Conservation (phyloP, 2,113 vertebrate genomes). For the Pelobates fuscus region DNA sequence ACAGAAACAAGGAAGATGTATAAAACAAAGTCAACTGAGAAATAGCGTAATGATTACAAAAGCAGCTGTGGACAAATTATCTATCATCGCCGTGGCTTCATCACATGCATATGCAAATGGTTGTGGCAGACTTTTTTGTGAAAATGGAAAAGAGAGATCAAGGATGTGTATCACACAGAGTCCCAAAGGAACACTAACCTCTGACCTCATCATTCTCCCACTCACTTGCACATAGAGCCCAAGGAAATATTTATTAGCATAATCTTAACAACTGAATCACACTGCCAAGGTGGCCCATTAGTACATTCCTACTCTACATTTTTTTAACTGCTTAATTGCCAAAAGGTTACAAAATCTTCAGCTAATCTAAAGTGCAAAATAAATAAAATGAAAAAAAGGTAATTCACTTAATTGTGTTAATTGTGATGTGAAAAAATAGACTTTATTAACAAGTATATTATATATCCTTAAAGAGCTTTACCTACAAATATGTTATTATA, state of each 20-base stretch:
- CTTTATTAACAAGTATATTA: no score
- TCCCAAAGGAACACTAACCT: constrained; percentile 28
- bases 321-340: no score
- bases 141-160: constrained; percentile 19
- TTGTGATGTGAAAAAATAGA: no score
- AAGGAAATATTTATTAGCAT: constrained; percentile 45
- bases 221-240: not conserved
- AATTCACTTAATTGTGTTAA: no score
- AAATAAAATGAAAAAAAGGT: no score
- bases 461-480: no score
- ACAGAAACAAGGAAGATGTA: not conserved
- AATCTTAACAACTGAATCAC: constrained; percentile 33
- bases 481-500: no score
- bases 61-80: constrained; percentile 18
- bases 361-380: no score
- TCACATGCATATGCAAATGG: not conserved
- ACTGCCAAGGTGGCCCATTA: constrained; percentile 8
- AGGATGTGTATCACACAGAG: constrained; percentile 2
- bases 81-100: accelerated
- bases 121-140: constrained; percentile 18
- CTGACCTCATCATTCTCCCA: not conserved
- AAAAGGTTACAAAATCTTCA: no score
- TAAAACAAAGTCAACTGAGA: not conserved
- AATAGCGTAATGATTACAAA: not conserved
- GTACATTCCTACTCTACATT: no score